phyloP scores from a whole-genome alignment of 2,113 vertebrate species.

The Cottus gobio region DNA sequence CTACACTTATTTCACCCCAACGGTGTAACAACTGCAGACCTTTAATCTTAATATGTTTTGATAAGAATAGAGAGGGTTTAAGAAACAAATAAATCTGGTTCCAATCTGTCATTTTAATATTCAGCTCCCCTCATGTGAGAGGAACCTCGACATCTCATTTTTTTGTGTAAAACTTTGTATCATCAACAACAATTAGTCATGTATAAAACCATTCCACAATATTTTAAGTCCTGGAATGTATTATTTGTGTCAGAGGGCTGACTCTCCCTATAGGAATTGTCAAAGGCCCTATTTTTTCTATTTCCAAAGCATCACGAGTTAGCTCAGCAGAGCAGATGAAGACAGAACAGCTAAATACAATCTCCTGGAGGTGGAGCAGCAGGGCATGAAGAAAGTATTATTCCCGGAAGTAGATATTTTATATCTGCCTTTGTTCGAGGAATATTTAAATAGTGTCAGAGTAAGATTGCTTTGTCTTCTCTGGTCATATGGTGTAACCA shows the following conservation, averaged over 20 bases:
- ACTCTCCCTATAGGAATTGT: neutral
- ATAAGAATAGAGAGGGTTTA: neutral
- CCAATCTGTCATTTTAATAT: neutral
- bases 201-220: neutral
- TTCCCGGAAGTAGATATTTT: constrained; percentile 34
- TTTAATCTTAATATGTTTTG: neutral
- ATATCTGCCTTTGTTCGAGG: constrained; percentile 34
- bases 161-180: neutral
- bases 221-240: constrained; percentile 8
- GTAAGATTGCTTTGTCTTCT: constrained; percentile 3
- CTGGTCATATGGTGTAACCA: constrained; percentile 12
- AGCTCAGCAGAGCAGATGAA: constrained; percentile 49
- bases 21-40: neutral
- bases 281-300: neutral
- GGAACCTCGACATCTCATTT: neutral
- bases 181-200: neutral
- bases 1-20: neutral
- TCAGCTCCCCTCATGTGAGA: neutral
- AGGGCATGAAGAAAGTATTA: constrained; percentile 47
- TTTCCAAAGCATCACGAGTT: constrained; percentile 31
- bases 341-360: constrained; percentile 32
- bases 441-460: constrained; percentile 29
- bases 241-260: constrained; percentile 6
- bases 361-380: constrained; percentile 36
- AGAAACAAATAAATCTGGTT: neutral